These are phyloP conservation scores for Lasioglossum villosulum DNA, from an alignment of 2,888 invertebrate genomes.

Conservation along the genomic window DNA sequence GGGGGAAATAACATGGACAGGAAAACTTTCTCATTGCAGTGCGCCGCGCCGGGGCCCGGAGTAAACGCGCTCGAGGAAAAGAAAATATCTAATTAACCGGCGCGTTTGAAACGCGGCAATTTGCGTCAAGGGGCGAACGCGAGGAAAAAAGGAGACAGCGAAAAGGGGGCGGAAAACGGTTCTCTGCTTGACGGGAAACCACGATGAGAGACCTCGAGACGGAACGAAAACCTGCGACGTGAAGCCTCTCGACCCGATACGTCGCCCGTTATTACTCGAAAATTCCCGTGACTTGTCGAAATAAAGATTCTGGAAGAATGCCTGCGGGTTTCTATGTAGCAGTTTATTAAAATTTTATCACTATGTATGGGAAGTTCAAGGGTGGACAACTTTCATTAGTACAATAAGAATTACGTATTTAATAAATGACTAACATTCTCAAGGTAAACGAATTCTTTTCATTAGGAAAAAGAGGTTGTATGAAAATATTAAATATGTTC, in stretches of 20 bases:
- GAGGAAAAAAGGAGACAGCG: conserved; percentile 8
- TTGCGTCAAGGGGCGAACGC: conserved; percentile 34
- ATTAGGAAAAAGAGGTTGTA: too few relatives aligned
- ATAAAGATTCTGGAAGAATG: neutral
- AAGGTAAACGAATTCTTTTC: too few relatives aligned
- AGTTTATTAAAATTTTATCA: too few relatives aligned
- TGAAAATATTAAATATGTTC: too few relatives aligned
- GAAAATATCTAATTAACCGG: conserved; percentile 45
- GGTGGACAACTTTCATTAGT: too few relatives aligned
- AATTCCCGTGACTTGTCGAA: neutral
- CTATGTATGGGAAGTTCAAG: too few relatives aligned
- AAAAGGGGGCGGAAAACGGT: neutral
- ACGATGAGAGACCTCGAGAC: neutral
- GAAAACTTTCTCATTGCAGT: neutral
- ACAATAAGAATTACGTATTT: too few relatives aligned
- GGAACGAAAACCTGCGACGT: neutral
- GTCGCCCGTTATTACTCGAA: conserved; percentile 30
- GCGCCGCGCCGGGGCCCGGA: neutral
- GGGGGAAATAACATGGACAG: neutral
- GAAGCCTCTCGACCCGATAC: neutral
- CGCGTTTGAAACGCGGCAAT: conserved; percentile 46
- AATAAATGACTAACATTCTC: too few relatives aligned
- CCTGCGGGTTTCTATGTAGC: neutral
- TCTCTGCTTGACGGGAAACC: neutral
- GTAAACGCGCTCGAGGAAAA: conserved; percentile 32